A percentile compares a stretch with the other conserved stretches of the same genome.
These are phyloP conservation scores for Didymodactylos carnosus DNA, from an alignment of 2,888 invertebrate genomes.

Conservation along the genomic window DNA sequence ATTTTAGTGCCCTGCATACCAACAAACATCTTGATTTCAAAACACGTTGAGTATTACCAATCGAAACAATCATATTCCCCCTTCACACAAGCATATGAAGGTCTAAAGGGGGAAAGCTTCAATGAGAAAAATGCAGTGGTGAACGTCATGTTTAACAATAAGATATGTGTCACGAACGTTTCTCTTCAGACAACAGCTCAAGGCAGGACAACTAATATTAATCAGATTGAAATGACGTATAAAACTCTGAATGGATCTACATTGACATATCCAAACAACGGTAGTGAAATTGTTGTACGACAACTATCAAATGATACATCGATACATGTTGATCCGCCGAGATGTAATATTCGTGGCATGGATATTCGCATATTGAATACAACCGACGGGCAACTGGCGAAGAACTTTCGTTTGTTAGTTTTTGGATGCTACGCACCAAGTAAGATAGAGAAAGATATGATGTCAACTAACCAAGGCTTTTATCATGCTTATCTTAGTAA, in stretches of 20 bases:
- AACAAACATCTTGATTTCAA: too few relatives aligned
- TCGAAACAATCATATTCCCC: too few relatives aligned
- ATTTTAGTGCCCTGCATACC: too few relatives aligned
- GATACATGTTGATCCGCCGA: not conserved
- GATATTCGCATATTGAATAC: not conserved
- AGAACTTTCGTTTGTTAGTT: not conserved
- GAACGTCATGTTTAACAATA: not conserved
- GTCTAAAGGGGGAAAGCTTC: not conserved
- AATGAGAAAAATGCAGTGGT: not conserved
- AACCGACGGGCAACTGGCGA: not conserved
- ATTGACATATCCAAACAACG: not conserved
- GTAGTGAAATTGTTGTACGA: not conserved
- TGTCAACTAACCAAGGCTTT: not conserved
- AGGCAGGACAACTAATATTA: not conserved
- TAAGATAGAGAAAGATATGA: not conserved
- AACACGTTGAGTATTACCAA: too few relatives aligned
- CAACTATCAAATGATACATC: not conserved
- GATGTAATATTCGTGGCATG: not conserved
- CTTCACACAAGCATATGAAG: too few relatives aligned
- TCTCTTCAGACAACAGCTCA: not conserved
- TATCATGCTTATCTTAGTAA: not conserved
- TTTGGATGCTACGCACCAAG: not conserved
- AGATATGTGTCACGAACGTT: not conserved
- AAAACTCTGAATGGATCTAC: too few relatives aligned
- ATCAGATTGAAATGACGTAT: not conserved